Conservation (phyloP, 2,113 vertebrate species). For the Shinisaurus crocodilurus region DNA sequence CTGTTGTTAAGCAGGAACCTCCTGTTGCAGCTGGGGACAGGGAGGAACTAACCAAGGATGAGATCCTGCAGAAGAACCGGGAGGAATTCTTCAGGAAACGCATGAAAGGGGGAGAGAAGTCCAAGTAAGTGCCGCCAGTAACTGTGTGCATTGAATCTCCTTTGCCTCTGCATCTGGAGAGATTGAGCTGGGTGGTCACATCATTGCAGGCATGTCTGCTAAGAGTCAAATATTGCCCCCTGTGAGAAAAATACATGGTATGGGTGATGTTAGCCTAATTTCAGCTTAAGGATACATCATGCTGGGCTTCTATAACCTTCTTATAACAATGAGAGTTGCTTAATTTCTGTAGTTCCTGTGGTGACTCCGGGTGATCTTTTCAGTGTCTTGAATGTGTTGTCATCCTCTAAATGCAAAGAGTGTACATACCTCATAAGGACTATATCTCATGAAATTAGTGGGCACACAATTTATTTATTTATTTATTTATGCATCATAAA, state of each 20-base stretch:
- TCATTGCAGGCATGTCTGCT: too few relatives aligned
- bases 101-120: conserved; percentile 80
- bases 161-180: background rate
- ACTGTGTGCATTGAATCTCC: background rate
- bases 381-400: background rate
- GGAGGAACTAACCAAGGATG: conserved; percentile 86
- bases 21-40: conserved; percentile 67
- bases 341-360: background rate
- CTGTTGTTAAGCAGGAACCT: conserved; percentile 57
- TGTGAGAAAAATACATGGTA: background rate
- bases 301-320: background rate
- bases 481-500: background rate
- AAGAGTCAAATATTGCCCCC: background rate
- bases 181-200: background rate
- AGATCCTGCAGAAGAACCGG: conserved; percentile 87
- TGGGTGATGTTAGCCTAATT: background rate
- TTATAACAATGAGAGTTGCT: background rate
- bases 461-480: background rate
- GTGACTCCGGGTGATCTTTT: background rate
- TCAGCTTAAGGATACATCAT: background rate
- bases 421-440: background rate
- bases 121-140: conserved; percentile 73
- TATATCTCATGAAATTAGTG: background rate
- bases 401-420: background rate
- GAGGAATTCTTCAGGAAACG: conserved; percentile 91